Evolutionary conservation across 2,797 vertebrate species (phyloP).

Genomic region (Phrynocephalus guinanensis): DNA sequence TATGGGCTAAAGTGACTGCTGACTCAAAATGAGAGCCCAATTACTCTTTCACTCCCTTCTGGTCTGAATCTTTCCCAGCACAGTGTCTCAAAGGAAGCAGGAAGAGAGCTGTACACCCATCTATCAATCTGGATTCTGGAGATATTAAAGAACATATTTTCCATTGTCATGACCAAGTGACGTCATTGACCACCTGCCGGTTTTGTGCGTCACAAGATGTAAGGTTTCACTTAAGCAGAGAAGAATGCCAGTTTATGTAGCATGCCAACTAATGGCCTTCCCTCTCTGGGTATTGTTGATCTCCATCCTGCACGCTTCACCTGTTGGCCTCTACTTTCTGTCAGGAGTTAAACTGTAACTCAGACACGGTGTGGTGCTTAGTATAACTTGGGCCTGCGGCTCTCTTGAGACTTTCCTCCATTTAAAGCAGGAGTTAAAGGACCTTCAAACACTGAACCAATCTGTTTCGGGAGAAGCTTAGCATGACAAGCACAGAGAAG

Average conservation of each 20-base stretch:
- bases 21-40: background rate
- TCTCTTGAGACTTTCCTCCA: constrained; percentile 48
- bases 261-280: constrained; percentile 39
- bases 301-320: constrained; percentile 58
- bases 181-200: constrained; percentile 21
- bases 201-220: constrained; percentile 44
- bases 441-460: constrained; percentile 48
- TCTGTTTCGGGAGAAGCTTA: constrained; percentile 27
- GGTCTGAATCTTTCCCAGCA: background rate
- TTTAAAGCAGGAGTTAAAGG: constrained; percentile 64
- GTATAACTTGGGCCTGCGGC: constrained; percentile 64
- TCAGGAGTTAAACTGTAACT: constrained; percentile 73
- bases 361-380: constrained; percentile 44
- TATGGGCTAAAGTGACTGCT: background rate
- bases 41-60: background rate
- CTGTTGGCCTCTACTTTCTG: constrained; percentile 67
- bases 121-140: background rate
- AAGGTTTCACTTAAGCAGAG: constrained; percentile 10
- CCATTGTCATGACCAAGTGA: constrained; percentile 35
- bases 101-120: background rate
- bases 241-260: constrained; percentile 51
- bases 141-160: constrained; percentile 10
- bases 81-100: background rate
- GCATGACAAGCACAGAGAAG: background rate
- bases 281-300: constrained; percentile 52